A percentile compares a stretch with the other conserved stretches of the same genome.
Conservation (phyloP, 1,140 invertebrate genomes). For the Neodiprion lecontei region DNA sequence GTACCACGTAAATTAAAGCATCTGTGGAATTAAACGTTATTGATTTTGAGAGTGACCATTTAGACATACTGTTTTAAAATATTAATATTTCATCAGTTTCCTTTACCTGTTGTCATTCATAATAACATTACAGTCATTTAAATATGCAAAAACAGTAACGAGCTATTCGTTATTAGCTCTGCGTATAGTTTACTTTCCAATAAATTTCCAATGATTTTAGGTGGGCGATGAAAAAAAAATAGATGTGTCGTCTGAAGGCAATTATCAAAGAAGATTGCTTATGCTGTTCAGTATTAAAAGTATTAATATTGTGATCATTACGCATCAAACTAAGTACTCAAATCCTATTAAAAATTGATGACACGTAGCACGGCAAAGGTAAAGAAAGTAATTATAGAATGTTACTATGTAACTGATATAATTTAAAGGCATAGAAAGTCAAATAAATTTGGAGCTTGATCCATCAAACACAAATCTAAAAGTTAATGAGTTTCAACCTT, state of each 20-base stretch:
- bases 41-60: not conserved
- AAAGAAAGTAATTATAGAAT: too few relatives aligned
- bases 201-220: not conserved
- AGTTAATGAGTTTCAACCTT: too few relatives aligned
- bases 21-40: not conserved
- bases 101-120: too few relatives aligned
- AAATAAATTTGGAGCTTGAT: too few relatives aligned
- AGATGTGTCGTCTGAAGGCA: not conserved
- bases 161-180: not conserved
- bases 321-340: not conserved
- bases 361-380: too few relatives aligned
- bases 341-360: not conserved
- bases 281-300: not conserved
- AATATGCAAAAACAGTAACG: not conserved
- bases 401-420: too few relatives aligned
- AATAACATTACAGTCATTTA: too few relatives aligned
- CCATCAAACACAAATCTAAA: too few relatives aligned
- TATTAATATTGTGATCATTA: not conserved
- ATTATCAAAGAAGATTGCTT: slow-evolving; percentile 1
- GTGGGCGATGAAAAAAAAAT: not conserved
- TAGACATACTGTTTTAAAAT: too few relatives aligned
- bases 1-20: not conserved
- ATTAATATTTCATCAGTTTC: too few relatives aligned
- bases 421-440: too few relatives aligned
- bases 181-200: not conserved